Evolutionary conservation across 2,888 invertebrate species (phyloP).

Genomic region (Prionchulus punctatus): DNA sequence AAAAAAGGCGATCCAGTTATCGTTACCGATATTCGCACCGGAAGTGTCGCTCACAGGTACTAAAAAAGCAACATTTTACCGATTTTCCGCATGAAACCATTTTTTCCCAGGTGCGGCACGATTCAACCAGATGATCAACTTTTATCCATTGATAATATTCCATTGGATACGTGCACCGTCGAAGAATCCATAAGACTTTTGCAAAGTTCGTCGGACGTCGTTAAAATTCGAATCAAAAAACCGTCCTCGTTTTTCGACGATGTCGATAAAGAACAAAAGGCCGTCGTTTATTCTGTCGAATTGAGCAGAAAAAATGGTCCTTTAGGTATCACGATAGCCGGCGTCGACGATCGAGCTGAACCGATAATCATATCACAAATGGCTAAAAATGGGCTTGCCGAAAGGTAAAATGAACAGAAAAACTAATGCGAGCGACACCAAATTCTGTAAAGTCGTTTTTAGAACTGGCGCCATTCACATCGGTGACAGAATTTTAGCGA

Average conservation of each 20-base stretch:
- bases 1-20: conserved; percentile 50
- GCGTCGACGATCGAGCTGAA: conserved; percentile 66
- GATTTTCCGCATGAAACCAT: neutral
- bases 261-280: conserved; percentile 4
- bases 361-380: conserved; percentile 64
- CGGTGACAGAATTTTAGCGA: conserved; percentile 70
- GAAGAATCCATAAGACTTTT: conserved; percentile 42
- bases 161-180: conserved; percentile 51
- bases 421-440: neutral
- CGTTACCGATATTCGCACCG: conserved; percentile 71
- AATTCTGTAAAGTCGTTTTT: conserved; percentile 8
- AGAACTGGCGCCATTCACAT: conserved; percentile 65
- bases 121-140: conserved; percentile 68
- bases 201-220: conserved; percentile 36
- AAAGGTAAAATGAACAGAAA: conserved; percentile 23
- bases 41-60: conserved; percentile 61
- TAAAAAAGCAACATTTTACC: too few relatives aligned
- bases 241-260: neutral
- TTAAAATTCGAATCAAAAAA: conserved; percentile 38
- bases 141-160: conserved; percentile 67
- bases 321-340: conserved; percentile 65
- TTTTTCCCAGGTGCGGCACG: conserved; percentile 46
- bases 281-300: conserved; percentile 48
- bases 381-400: conserved; percentile 50
- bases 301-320: conserved; percentile 55